These are phyloP conservation scores for Oscheius myriophilus DNA, from an alignment of 2,888 invertebrate species.

Conservation along the genomic window DNA sequence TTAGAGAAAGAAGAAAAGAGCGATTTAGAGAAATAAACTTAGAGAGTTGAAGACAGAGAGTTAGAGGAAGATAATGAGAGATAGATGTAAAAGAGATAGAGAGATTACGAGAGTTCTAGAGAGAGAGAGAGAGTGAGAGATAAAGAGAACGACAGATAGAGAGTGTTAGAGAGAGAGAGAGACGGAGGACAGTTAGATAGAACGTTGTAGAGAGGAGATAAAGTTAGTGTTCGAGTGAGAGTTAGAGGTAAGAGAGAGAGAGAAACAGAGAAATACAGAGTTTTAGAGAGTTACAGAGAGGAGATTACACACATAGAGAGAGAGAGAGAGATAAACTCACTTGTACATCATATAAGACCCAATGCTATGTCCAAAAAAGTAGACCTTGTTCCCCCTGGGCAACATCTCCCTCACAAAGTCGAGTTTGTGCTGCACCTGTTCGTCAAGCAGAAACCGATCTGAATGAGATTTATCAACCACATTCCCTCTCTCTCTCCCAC, in stretches of 20 bases:
- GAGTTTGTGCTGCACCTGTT: constrained; percentile 61
- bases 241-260: constrained; percentile 10
- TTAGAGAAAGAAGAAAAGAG: no score
- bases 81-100: no score
- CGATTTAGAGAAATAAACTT: no score
- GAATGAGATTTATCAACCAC: constrained; percentile 17
- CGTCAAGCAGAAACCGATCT: constrained; percentile 60
- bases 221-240: neutral
- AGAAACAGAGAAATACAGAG: no score
- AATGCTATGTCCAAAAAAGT: constrained; percentile 64
- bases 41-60: neutral
- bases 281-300: no score
- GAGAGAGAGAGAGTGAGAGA: no score
- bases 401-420: constrained; percentile 58
- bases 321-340: constrained; percentile 17
- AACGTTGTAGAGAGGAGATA: no score
- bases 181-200: no score
- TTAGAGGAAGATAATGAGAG: no score
- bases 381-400: constrained; percentile 46
- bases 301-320: constrained; percentile 36
- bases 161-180: neutral
- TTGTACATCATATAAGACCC: constrained; percentile 60
- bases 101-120: no score
- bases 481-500: constrained; percentile 16
- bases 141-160: neutral